Conservation (phyloP, 1,140 invertebrate species). For the Plectrocnemia conspersa region DNA sequence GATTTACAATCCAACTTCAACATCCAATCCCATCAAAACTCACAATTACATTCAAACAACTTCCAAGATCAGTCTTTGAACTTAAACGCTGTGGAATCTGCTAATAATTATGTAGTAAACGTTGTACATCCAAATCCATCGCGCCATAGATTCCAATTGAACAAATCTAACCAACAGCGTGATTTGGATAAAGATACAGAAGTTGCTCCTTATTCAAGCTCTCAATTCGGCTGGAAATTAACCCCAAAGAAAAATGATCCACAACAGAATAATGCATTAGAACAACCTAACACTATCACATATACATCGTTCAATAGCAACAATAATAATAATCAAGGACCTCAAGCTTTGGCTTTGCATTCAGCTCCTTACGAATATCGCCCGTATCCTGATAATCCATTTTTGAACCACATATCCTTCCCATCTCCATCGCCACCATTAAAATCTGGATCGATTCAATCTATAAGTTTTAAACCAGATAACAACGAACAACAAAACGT, state of each 20-base stretch:
- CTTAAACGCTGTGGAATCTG: conserved; percentile 19
- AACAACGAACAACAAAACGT: conserved; percentile 41
- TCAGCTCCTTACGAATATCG: conserved; percentile 27
- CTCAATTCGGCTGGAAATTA: conserved; percentile 50
- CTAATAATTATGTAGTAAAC: conserved; percentile 30
- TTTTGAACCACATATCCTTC: conserved; percentile 40
- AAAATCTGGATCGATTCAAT: conserved; percentile 24
- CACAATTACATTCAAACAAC: conserved; percentile 10
- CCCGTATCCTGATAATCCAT: conserved; percentile 34
- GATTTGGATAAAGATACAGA: conserved; percentile 38
- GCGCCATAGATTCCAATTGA: conserved; percentile 35
- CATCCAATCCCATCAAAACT: conserved; percentile 33
- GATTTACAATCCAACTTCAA: conserved; percentile 37
- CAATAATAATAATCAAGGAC: conserved; percentile 3
- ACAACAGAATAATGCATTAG: conserved; percentile 34
- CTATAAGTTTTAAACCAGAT: conserved; percentile 43
- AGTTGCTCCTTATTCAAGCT: conserved; percentile 45
- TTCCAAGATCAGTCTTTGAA: conserved; percentile 17
- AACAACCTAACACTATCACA: conserved; percentile 23
- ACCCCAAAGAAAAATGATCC: conserved; percentile 39
- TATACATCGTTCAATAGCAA: conserved; percentile 31
- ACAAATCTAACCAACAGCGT: conserved; percentile 34
- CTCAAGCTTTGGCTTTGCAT: conserved; percentile 22
- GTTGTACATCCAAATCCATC: conserved; percentile 24
- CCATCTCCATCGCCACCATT: conserved; percentile 17